Percentiles rank a stretch among this genome's conserved stretches.
Conservation (phyloP, 2,113 vertebrate species). For the Archocentrus centrarchus region DNA sequence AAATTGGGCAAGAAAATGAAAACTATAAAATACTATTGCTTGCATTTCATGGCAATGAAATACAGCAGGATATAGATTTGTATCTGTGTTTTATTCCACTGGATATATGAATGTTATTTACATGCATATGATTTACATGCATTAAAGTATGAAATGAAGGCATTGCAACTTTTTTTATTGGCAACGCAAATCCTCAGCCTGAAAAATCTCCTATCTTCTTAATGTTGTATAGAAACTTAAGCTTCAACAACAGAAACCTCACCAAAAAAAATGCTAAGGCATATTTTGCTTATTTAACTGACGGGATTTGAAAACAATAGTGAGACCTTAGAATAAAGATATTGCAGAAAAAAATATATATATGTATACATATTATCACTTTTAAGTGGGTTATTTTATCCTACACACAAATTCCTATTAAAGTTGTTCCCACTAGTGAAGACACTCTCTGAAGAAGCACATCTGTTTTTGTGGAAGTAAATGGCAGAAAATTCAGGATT, state of each 20-base stretch:
- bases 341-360: not conserved
- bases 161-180: not conserved
- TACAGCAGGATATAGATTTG: not conserved
- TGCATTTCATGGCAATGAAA: not conserved
- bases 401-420: conserved; percentile 5
- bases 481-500: conserved; percentile 20
- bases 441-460: not conserved
- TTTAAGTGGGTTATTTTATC: too few species aligned
- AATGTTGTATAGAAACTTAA: too few species aligned
- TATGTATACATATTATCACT: not conserved
- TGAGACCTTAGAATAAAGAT: not conserved
- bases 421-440: conserved; percentile 6
- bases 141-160: not conserved
- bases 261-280: too few species aligned
- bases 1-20: too few species aligned
- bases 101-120: not conserved
- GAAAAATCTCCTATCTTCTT: too few species aligned
- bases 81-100: not conserved
- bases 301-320: not conserved
- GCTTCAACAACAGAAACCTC: too few species aligned
- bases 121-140: too few species aligned
- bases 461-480: not conserved
- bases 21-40: too few species aligned
- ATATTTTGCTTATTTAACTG: not conserved
- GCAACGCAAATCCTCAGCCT: too few species aligned